phyloP scores from a whole-genome alignment of 2,113 vertebrate genomes.

The Vireo altiloquus region DNA sequence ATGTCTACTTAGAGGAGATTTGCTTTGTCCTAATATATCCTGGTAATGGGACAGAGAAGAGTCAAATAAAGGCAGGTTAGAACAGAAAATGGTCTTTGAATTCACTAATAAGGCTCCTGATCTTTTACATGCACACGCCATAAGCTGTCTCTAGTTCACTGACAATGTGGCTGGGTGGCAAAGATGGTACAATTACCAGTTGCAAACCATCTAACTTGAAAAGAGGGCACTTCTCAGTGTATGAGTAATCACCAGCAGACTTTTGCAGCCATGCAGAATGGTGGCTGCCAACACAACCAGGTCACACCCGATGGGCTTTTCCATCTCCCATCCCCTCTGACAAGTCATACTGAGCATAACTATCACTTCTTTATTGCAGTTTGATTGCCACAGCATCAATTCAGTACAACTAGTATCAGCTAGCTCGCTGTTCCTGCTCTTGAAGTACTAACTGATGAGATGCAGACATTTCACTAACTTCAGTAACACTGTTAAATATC shows the following conservation, averaged over 20 bases:
- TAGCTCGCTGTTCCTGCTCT: not conserved
- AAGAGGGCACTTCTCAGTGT: not conserved
- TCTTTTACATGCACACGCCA: not conserved
- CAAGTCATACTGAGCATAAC: fast-evolving
- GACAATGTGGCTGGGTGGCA: not conserved
- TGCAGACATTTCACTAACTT: not conserved
- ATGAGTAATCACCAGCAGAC: not conserved
- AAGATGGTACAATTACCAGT: not conserved
- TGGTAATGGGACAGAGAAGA: conserved; percentile 9
- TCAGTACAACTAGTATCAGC: not conserved
- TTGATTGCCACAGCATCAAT: not conserved
- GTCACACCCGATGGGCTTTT: fast-evolving
- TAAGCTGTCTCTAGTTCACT: not conserved
- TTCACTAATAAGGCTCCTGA: not conserved
- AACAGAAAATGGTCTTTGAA: not conserved
- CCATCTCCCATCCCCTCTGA: not conserved
- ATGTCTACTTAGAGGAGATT: conserved; percentile 13
- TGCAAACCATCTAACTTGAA: not conserved
- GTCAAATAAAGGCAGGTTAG: not conserved
- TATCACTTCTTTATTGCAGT: not conserved
- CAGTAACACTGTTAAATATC: not conserved
- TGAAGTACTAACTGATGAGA: not conserved
- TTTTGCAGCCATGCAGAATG: not conserved
- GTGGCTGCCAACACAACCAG: not conserved
- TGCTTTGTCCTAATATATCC: not conserved